These are phyloP conservation scores for Sminthopsis crassicaudata DNA, from an alignment of 2,113 vertebrate genomes.

Conservation along the genomic window DNA sequence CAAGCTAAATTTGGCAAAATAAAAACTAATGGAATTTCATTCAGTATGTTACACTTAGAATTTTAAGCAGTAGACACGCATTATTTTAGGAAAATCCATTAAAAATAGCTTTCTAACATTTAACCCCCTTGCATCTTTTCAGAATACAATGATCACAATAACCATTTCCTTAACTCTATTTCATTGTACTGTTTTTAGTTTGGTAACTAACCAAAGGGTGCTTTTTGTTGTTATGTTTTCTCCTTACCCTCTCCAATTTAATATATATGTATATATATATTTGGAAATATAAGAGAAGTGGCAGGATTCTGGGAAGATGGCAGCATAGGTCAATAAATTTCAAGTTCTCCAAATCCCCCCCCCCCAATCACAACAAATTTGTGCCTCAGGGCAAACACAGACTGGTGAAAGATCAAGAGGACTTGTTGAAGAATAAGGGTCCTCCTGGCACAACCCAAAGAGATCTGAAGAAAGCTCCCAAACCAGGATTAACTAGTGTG, in stretches of 20 bases:
- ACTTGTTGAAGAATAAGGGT: too few species aligned
- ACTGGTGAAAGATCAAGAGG: too few species aligned
- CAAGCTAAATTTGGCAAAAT: background rate
- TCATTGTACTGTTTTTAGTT: background rate
- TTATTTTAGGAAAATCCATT: background rate
- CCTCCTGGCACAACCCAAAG: too few species aligned
- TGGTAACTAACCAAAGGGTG: background rate
- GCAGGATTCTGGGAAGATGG: too few species aligned
- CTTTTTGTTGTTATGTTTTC: background rate
- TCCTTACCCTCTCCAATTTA: background rate
- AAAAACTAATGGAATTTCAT: background rate
- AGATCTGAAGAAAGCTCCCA: too few species aligned
- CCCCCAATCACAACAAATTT: too few species aligned
- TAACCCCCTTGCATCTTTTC: background rate
- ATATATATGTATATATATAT: background rate
- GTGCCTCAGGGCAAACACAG: too few species aligned
- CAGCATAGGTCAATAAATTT: too few species aligned
- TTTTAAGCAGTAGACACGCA: background rate
- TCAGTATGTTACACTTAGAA: background rate
- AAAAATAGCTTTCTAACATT: background rate
- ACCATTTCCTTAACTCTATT: background rate
- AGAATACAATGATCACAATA: background rate
- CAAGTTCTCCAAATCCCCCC: too few species aligned
- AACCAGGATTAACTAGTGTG: too few species aligned
- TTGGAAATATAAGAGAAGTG: background rate